Evolutionary conservation across 2,888 invertebrate species (phyloP), one percentile per base, ranked within the genome.

Genomic region (Frankliniella fusca): DNA sequence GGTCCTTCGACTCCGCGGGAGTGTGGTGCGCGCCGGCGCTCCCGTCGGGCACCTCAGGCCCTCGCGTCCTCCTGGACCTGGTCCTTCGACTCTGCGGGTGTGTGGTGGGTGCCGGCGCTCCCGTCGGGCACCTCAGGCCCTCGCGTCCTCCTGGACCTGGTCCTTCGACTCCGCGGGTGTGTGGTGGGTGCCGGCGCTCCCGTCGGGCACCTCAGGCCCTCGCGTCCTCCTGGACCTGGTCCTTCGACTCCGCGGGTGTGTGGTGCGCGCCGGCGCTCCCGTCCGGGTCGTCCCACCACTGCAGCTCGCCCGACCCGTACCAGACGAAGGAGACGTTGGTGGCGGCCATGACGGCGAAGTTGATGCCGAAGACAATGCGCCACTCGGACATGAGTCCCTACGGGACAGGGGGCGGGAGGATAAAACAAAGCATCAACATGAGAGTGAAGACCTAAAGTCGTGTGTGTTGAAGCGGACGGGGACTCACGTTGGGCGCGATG

Each of bases 361-460:
- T 92, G 61, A 95, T 92, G 94, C 95, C 95, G 87, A 95, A 95
- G 0, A 95, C 95, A 0, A 90, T 86, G 28, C 93, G 90, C 96
- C 96, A 96, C 89, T 95, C 92, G 28, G 88, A 87, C 11, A 93
- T 85, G 83, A 85, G 85, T 82, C 85, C 83, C 86, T 86, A 84
- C 54, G 54, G 10, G 2, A 54, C n/a, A n/a, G n/a, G n/a, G n/a
- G n/a, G n/a, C n/a, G n/a, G 38, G 38, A 5, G 38, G 38, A 38
- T 3, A 38, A 5, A 38, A 38, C n/a, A 38, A 38, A 38, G 2
- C 38, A 38, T 5, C 2, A 38, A 38, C 38, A 5, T 38, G 38
- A 2, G 5, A 38, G 38, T 38, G 38, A 38, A 38, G 38, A 5
- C 38, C 5, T 5, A 38, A 38, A 38, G 38, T 38, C 38, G 5